phyloP scores from a whole-genome alignment of 2,113 vertebrate genomes.

The Sorex fumeus region DNA sequence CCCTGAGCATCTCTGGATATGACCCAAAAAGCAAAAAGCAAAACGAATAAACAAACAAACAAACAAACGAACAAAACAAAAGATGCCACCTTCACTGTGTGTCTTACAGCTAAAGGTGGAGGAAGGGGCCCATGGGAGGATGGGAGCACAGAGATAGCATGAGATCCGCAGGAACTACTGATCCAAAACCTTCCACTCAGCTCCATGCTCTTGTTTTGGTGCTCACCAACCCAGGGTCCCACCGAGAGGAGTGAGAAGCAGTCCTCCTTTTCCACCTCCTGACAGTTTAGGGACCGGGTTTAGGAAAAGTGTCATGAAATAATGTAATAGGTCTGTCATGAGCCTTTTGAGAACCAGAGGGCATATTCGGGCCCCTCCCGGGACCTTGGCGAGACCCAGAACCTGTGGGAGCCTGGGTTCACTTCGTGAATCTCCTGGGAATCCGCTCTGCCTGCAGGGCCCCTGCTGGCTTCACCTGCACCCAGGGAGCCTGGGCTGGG shows the following conservation, averaged over 20 bases:
- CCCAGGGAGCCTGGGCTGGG: no score
- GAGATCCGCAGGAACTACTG: not conserved
- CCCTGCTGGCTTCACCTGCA: no score
- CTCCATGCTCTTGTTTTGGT: not conserved
- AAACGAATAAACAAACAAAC: no score
- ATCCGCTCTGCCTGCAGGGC: no score
- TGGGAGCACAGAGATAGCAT: not conserved
- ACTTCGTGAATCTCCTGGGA: not conserved
- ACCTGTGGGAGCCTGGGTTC: not conserved
- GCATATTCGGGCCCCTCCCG: no score
- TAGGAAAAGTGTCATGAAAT: not conserved
- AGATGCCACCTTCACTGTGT: no score
- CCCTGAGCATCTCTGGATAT: no score
- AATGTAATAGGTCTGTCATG: not conserved
- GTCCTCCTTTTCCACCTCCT: not conserved
- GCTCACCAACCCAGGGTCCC: not conserved
- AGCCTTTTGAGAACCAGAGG: no score
- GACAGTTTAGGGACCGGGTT: not conserved
- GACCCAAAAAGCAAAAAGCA: no score
- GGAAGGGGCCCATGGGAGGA: no score
- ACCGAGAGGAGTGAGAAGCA: not conserved
- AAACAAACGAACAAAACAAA: no score
- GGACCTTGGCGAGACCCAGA: not conserved
- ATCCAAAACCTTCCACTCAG: rapidly evolving
- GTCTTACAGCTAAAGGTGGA: not conserved